These are phyloP conservation scores for Phlogophora meticulosa DNA, from an alignment of 2,888 invertebrate genomes.

Conservation along the genomic window DNA sequence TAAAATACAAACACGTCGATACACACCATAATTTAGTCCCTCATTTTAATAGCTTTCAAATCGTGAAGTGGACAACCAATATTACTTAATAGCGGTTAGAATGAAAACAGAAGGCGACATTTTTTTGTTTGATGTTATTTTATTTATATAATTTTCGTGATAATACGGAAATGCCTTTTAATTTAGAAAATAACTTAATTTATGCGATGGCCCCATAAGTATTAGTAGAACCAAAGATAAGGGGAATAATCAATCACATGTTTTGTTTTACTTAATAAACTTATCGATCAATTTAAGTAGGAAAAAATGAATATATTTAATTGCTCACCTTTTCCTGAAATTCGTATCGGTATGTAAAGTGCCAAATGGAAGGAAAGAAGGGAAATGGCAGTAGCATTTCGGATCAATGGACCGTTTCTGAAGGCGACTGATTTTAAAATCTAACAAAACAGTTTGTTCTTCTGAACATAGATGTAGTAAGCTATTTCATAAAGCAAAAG, in stretches of 20 bases:
- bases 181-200: constrained; percentile 23
- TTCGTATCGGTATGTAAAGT: background rate
- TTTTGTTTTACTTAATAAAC: constrained; percentile 12
- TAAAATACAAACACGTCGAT: too few relatives aligned
- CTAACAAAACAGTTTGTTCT: background rate
- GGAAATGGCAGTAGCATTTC: background rate
- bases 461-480: too few relatives aligned
- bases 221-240: background rate
- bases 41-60: background rate
- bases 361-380: background rate
- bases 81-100: background rate
- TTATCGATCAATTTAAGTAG: background rate
- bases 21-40: background rate
- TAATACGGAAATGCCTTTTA: constrained; percentile 25
- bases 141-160: constrained; percentile 11
- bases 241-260: constrained; percentile 19
- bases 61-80: background rate
- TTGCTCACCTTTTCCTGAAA: background rate
- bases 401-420: background rate
- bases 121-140: constrained; percentile 7
- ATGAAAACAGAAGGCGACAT: constrained; percentile 4
- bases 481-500: background rate
- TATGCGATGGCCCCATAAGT: background rate
- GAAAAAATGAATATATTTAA: background rate
- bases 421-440: background rate